Base-by-base conservation (phyloP, 2,888 invertebrate species). In the Xestobium rufovillosum region DNA sequence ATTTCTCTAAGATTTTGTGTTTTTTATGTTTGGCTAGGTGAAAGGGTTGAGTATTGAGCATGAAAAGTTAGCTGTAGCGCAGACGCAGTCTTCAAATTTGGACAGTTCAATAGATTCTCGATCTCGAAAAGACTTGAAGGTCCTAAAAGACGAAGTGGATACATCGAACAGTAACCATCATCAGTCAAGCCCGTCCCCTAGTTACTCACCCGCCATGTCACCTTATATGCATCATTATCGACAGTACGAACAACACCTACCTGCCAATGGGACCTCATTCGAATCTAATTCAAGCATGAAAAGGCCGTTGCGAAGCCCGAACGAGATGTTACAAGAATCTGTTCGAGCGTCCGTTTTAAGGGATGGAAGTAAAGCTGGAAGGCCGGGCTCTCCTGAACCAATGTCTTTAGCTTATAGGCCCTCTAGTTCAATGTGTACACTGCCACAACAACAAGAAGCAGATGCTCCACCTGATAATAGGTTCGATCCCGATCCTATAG, bases 41-140 rank as follows among this genome's bases (percentile, higher is more conserved):
- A 83, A 83, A 66, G 83, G 83, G 47, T 66, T 83, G 58, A 83
- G 83, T 58, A 80, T 82, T 55, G 82, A 82, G 65, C 81, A 82
- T 54, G 82, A 77, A 56, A 76, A 76, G 56, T 55, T 78, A 52
- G 76, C 75, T 26, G 73, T 73, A 46, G 75, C 73, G 41, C 75
- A 75, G 50, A 70, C 71, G 54, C 70, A 71, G 19, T 55, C 52
- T 30, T n/a, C n/a, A n/a, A 52, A 41, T 42, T 50, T 65, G 49
- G 70, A 70, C 43, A 66, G 68, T 40, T 66, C 68, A 38, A 57
- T 67, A 39, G 63, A 63, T 27, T 61, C 66, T 13, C 62, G 66
- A 9, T 39, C 51, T 26, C 49, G 60, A 35, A 63, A 61, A 41
- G 57, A 56, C 39, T 47, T 56, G 38, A 60, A 57, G 50, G 54